These are phyloP conservation scores for Lipotes vexillifer DNA, from an alignment of 2,113 vertebrate species.

Conservation along the genomic window DNA sequence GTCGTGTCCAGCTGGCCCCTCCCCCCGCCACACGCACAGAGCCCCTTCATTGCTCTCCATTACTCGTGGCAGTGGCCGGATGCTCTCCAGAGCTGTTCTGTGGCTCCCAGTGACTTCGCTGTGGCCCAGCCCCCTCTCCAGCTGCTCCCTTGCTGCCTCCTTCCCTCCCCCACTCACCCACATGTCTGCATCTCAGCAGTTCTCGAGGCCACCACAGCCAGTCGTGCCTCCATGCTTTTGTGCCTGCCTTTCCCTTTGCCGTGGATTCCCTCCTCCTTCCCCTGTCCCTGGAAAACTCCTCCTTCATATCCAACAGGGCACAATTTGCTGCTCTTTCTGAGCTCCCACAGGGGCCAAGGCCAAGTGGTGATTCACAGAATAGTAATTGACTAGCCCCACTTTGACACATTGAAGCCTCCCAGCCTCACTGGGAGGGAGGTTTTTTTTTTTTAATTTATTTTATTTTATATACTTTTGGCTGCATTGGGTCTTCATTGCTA, in stretches of 20 bases:
- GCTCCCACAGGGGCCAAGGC: no score
- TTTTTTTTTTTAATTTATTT: neutral
- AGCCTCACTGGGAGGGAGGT: neutral
- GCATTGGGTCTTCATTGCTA: no score
- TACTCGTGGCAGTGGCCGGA: no score
- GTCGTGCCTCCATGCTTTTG: neutral
- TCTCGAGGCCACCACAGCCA: fast-evolving
- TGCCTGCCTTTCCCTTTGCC: neutral
- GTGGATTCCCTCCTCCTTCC: neutral
- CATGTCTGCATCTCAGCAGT: neutral
- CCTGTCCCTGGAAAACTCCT: neutral
- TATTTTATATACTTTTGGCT: no score
- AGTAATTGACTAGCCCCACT: neutral
- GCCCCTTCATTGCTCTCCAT: neutral
- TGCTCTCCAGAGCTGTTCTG: neutral
- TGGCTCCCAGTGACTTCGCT: neutral
- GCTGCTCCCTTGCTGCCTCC: neutral
- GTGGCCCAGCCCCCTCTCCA: neutral
- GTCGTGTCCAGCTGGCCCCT: no score
- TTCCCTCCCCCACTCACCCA: neutral
- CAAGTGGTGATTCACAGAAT: neutral
- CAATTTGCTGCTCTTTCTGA: neutral
- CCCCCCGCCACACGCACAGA: fast-evolving
- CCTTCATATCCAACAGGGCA: neutral
- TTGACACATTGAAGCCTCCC: neutral